phyloP scores from a whole-genome alignment of 2,888 invertebrate species.

The Melipona bicolor region DNA sequence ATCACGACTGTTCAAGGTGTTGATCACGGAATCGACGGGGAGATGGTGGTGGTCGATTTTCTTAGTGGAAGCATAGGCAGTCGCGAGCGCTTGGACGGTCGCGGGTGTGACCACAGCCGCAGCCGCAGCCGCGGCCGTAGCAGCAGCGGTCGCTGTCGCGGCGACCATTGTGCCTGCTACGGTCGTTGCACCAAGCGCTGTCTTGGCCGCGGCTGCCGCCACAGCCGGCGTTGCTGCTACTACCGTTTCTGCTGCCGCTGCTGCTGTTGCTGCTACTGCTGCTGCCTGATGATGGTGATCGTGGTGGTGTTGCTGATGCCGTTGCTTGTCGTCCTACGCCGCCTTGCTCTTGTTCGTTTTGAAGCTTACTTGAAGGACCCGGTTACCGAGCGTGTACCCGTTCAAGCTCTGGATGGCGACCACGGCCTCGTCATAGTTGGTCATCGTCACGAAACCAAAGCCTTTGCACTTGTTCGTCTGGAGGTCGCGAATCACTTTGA shows the following conservation, averaged over 20 bases:
- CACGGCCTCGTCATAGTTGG: constrained; percentile 96
- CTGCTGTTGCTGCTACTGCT: background rate
- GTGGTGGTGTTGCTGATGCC: constrained; percentile 31
- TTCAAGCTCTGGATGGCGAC: constrained; percentile 96
- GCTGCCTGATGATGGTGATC: constrained; percentile 11
- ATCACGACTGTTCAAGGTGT: constrained; percentile 34
- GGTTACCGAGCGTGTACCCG: constrained; percentile 95
- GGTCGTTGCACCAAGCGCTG: constrained; percentile 22
- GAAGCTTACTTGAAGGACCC: constrained; percentile 96
- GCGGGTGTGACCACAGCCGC: constrained; percentile 26
- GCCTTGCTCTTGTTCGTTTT: constrained; percentile 93
- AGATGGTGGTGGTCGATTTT: constrained; percentile 55
- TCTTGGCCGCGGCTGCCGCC: constrained; percentile 38
- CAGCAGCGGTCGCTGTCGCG: constrained; percentile 24
- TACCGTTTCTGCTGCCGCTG: constrained; percentile 43
- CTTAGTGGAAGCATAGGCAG: constrained; percentile 39
- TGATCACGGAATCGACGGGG: constrained; percentile 47
- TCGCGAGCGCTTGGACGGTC: constrained; percentile 16
- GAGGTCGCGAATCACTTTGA: constrained; percentile 96
- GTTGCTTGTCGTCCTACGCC: constrained; percentile 85
- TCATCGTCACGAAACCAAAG: constrained; percentile 97
- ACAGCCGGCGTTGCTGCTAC: constrained; percentile 42
- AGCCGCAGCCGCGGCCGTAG: constrained; percentile 9
- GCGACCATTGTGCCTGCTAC: constrained; percentile 39
- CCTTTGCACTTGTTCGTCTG: constrained; percentile 98